Conservation (phyloP, 2,113 vertebrate genomes). For the Leptocoma aspasia region DNA sequence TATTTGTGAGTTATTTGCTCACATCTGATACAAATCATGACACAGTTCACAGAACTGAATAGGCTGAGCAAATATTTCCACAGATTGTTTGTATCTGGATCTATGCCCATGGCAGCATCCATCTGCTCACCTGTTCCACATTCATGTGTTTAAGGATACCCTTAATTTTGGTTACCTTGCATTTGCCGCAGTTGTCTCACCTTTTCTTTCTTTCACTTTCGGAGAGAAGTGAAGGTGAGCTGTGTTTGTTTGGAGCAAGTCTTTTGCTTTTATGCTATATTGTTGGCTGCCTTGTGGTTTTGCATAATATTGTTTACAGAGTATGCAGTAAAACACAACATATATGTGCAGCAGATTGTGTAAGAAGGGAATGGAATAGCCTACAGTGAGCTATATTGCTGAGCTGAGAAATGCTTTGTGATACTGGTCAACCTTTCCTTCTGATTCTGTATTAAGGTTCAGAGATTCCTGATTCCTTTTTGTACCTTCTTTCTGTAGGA, state of each 20-base stretch:
- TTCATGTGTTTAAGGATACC: background rate
- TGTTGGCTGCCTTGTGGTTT: background rate
- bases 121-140: background rate
- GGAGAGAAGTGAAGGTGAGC: background rate
- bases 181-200: background rate
- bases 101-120: background rate
- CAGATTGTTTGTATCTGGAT: background rate
- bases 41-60: background rate
- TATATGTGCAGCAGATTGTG: background rate
- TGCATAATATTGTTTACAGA: background rate
- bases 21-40: background rate
- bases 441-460: background rate
- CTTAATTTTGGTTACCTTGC: background rate
- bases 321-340: background rate
- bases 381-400: background rate
- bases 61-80: conserved; percentile 5
- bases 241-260: fast-evolving
- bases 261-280: background rate
- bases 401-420: background rate
- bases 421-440: background rate
- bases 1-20: background rate
- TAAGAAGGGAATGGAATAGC: background rate
- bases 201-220: background rate
- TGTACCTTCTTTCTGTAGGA: background rate
- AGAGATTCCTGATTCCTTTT: background rate